Conservation (phyloP, 2,888 invertebrate species). For the Cheilosia pagana region DNA sequence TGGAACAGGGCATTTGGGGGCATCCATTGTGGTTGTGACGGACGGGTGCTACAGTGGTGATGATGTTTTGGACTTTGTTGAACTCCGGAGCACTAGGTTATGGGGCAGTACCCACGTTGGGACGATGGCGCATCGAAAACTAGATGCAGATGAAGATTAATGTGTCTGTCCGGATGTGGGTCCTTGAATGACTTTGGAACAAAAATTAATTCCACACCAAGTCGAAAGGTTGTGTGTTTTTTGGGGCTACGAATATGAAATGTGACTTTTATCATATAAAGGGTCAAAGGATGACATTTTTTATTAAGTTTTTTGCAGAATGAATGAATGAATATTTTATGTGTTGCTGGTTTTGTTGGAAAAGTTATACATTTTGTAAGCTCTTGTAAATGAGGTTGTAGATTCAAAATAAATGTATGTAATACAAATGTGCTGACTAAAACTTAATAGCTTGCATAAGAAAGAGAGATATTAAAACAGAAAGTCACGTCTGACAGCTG, state of each 20-base stretch:
- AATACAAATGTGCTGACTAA: too few relatives aligned
- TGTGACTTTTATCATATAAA: neutral
- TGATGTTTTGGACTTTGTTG: constrained; percentile 34
- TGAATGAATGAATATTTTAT: constrained; percentile 14
- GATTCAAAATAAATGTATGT: neutral
- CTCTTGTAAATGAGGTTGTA: neutral
- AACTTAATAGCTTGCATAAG: too few relatives aligned
- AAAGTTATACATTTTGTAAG: constrained; percentile 2
- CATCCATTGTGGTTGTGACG: constrained; percentile 15
- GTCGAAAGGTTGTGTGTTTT: neutral
- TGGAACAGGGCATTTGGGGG: constrained; percentile 48
- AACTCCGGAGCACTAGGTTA: constrained; percentile 10
- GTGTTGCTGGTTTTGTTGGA: neutral
- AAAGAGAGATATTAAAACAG: too few relatives aligned
- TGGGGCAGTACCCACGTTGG: neutral
- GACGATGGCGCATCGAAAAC: constrained; percentile 14
- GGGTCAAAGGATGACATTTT: constrained; percentile 12
- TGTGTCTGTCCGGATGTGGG: constrained; percentile 37
- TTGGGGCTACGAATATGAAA: constrained; percentile 14
- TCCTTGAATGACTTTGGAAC: constrained; percentile 14
- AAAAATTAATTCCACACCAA: constrained; percentile 12
- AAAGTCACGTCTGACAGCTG: too few relatives aligned
- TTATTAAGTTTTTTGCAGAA: neutral
- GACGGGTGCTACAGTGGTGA: neutral
- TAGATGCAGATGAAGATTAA: constrained; percentile 61